Base-by-base conservation (phyloP, 2,888 invertebrate genomes). In the Aromia moschata region DNA sequence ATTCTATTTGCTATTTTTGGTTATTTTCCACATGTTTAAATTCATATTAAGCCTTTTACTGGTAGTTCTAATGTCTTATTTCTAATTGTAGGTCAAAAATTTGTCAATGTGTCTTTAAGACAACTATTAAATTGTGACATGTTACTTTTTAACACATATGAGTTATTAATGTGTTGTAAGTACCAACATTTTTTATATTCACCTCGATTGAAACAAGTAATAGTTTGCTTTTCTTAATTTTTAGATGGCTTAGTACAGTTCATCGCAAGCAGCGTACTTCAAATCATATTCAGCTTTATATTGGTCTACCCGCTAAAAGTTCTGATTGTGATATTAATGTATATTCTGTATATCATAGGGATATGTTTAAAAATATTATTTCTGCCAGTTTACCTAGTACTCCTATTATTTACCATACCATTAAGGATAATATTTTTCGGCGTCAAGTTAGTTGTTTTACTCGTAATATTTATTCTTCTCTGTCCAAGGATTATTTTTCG, bases 361-460 rank as follows among this genome's bases (percentile, higher is more conserved):
- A 1, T 38, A 25, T 25, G 25, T 49, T n/a, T 49, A 15, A 37
- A 41, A 41, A 31, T 52, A 40, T 1, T 31, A 3, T 17, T 52
- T n/a, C 14, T 52, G 11, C 52, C 52, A 41, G 30, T 52, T 15
- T 52, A 52, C n/a, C 16, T 15, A 11, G 1, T 41, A 14, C 5
- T 16, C 0, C 15, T 52, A 16, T 18, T 52, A 10, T 0, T 41
- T 11, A 52, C 52, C 2, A 3, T 41, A 52, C 52, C 52, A 2
- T 2, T 52, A 41, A 30, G 41, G 16, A 31, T 52, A 52, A 7
- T 40, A 41, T 30, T 52, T 16, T 41, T 52, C 15, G 40, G 31
- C n/a, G 14, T 52, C 11, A 52, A 52, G 25, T 18, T 52, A 12
- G 10, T 15, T 9, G 1, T 41, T 9, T 7, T 31, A 0, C 2